Evolutionary conservation across 2,797 vertebrate genomes (phyloP).

Genomic region (Serranus cabrilla): DNA sequence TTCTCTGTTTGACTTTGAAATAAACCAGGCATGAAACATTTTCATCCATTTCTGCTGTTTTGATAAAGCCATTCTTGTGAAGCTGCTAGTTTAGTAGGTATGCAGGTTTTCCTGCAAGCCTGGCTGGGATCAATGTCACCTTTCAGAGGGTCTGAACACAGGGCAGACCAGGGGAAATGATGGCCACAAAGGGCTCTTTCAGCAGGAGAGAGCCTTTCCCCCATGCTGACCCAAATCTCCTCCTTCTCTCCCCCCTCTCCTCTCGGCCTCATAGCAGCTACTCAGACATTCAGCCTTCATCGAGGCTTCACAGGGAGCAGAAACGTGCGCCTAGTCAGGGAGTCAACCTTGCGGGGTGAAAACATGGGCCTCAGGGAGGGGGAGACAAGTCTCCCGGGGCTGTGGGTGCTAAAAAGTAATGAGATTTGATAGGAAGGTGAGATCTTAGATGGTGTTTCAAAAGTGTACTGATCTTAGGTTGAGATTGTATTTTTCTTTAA

Average conservation of each 20-base stretch:
- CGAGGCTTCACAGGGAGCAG: conserved; percentile 53
- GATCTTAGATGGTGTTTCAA: conserved; percentile 31
- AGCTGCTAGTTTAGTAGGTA: conserved; percentile 64
- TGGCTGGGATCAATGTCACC: conserved; percentile 83
- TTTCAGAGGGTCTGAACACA: conserved; percentile 78
- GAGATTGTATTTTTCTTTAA: conserved; percentile 17
- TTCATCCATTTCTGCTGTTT: conserved; percentile 35
- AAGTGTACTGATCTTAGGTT: conserved; percentile 15
- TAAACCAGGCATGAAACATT: conserved; percentile 33
- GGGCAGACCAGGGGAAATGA: conserved; percentile 56
- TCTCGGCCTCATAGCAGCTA: conserved; percentile 48
- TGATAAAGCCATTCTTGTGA: conserved; percentile 67
- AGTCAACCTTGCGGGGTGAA: conserved; percentile 40
- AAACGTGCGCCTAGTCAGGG: conserved; percentile 52
- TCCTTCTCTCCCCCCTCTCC: conserved; percentile 1
- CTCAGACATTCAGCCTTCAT: conserved; percentile 69
- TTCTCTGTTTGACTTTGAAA: conserved; percentile 13
- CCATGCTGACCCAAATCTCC: conserved; percentile 75
- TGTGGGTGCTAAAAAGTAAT: conserved; percentile 48
- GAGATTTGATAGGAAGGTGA: conserved; percentile 43
- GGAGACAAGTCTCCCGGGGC: conserved; percentile 17
- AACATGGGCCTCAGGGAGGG: conserved; percentile 14
- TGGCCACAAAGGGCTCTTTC: conserved; percentile 85
- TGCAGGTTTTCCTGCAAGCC: conserved; percentile 70
- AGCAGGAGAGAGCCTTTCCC: conserved; percentile 63